phyloP scores from a whole-genome alignment of 2,888 invertebrate genomes.

The Adelognathus sp. region DNA sequence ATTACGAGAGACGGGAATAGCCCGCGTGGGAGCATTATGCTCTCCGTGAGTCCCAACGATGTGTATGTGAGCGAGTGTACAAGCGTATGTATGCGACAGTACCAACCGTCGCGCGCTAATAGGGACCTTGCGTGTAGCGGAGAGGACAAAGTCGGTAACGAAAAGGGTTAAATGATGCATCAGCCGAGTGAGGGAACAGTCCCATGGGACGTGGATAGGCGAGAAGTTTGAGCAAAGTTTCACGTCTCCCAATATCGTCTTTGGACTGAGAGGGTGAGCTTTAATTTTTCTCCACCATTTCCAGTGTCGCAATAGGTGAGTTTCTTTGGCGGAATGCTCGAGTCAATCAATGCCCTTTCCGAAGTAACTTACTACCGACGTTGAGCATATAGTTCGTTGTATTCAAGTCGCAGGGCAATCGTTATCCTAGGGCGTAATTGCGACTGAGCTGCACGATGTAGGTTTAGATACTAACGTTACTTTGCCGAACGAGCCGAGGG shows the following conservation, averaged over 20 bases:
- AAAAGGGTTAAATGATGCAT: conserved; percentile 53
- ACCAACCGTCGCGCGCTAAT: background rate
- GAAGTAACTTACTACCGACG: background rate
- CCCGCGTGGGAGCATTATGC: conserved; percentile 48
- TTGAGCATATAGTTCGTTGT: conserved; percentile 2
- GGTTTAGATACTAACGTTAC: conserved; percentile 17
- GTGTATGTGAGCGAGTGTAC: background rate
- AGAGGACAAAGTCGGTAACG: background rate
- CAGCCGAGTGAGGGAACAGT: conserved; percentile 34
- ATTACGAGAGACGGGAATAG: conserved; percentile 57
- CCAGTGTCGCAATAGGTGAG: background rate
- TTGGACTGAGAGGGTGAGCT: too few relatives aligned
- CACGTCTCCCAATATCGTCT: background rate
- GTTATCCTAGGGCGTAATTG: conserved; percentile 45
- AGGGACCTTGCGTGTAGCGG: conserved; percentile 2
- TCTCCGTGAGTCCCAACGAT: conserved; percentile 11
- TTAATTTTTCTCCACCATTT: background rate
- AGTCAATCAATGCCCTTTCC: too few relatives aligned
- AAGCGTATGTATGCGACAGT: background rate
- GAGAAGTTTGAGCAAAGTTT: background rate
- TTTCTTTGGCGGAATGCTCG: background rate
- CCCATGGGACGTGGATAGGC: background rate
- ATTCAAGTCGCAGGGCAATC: background rate
- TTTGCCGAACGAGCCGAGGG: conserved; percentile 20
- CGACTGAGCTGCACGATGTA: conserved; percentile 29